These are phyloP conservation scores for Panurus biarmicus DNA, from an alignment of 2,113 vertebrate genomes.

Conservation along the genomic window DNA sequence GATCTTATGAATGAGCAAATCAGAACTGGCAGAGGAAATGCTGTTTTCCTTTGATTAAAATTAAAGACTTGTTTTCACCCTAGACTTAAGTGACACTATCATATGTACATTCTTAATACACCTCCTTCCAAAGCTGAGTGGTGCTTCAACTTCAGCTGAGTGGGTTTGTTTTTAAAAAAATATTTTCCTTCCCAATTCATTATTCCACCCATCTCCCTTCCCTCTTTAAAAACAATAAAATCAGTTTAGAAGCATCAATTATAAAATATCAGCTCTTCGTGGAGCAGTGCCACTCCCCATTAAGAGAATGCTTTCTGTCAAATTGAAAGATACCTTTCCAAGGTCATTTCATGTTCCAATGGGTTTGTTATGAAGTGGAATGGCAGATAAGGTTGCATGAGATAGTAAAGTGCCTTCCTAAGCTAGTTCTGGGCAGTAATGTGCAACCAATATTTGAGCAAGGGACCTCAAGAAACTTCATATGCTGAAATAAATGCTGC, in stretches of 20 bases:
- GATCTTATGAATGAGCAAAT: conserved; percentile 28
- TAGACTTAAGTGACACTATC: background rate
- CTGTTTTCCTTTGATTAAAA: conserved; percentile 20
- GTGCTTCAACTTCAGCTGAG: conserved; percentile 36
- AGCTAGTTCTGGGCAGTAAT: conserved; percentile 44
- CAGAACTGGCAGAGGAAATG: conserved; percentile 1
- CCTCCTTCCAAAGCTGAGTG: conserved; percentile 27
- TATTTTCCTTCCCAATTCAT: background rate
- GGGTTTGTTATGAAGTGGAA: conserved; percentile 28
- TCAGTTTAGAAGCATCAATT: background rate
- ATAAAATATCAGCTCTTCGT: background rate
- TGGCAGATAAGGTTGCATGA: background rate
- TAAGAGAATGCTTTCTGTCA: background rate
- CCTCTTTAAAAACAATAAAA: background rate
- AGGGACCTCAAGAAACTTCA: background rate
- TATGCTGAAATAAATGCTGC: background rate
- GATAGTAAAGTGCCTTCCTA: conserved; percentile 59
- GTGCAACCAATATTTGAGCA: conserved; percentile 33
- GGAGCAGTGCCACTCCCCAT: background rate
- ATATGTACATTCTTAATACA: background rate
- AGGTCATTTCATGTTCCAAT: conserved; percentile 31
- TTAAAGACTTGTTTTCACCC: conserved; percentile 26
- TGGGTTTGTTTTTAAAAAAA: conserved; percentile 30
- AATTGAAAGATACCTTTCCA: conserved; percentile 31
- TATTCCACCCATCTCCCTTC: background rate